Evolutionary conservation across 2,113 vertebrate genomes (phyloP).

Genomic region (Numida meleagris): DNA sequence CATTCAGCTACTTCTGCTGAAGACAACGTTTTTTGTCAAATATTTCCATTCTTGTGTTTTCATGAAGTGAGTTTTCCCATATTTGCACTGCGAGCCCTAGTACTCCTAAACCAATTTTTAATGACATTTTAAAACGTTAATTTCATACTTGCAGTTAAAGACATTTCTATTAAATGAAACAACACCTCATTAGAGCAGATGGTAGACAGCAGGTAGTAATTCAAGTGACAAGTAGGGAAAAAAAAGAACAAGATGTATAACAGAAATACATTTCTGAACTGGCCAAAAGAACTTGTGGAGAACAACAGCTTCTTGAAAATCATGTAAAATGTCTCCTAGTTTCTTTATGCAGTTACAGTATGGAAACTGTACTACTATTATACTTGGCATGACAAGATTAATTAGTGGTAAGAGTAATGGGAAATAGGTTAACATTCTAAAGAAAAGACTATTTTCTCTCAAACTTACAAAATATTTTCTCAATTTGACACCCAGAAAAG

Average conservation of each 20-base stretch:
- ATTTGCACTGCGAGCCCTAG: background rate
- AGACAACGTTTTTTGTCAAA: background rate
- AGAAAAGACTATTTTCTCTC: background rate
- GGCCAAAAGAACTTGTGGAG: background rate
- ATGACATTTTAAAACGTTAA: background rate
- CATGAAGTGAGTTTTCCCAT: background rate
- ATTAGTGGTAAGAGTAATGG: background rate
- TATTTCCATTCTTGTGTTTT: background rate
- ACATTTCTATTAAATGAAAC: background rate
- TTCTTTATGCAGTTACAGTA: background rate
- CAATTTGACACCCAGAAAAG: background rate
- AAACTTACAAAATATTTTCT: conserved; percentile 1
- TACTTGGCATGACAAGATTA: background rate
- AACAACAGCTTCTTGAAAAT: background rate
- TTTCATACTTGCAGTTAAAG: background rate
- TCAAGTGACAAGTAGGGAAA: background rate
- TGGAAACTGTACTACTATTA: background rate
- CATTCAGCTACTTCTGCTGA: background rate
- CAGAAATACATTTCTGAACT: background rate
- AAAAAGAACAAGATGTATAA: background rate
- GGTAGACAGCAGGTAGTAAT: background rate
- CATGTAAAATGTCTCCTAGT: background rate
- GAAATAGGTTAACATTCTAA: background rate
- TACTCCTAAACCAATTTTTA: background rate
- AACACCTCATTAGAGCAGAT: background rate